Percentiles rank a stretch among this genome's conserved stretches.
phyloP scores from a whole-genome alignment of 1,140 invertebrate species.

The Penaeus chinensis region DNA sequence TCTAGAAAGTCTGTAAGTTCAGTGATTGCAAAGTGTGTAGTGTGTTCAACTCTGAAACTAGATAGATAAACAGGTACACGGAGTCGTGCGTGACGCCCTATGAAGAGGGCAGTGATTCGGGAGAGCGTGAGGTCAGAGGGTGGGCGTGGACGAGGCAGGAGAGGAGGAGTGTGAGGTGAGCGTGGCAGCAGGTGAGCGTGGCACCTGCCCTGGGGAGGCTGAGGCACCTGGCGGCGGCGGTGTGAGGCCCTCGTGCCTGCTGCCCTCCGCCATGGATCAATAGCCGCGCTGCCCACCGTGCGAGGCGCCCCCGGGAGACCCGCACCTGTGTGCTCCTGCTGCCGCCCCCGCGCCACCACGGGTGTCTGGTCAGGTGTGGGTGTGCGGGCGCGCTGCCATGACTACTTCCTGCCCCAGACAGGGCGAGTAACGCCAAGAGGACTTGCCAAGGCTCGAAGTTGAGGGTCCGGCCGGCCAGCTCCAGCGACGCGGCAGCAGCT shows the following conservation, averaged over 20 bases:
- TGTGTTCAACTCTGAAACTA: conserved; percentile 29
- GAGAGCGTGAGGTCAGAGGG: conserved; percentile 30
- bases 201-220: conserved; percentile 42
- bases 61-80: not conserved
- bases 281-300: conserved; percentile 62
- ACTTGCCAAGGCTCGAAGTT: too few species aligned
- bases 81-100: conserved; percentile 20
- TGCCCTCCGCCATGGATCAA: conserved; percentile 63
- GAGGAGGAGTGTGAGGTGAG: conserved; percentile 6
- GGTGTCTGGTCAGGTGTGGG: conserved; percentile 33
- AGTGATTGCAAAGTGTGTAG: conserved; percentile 23
- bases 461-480: too few species aligned
- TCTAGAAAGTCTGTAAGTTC: conserved; percentile 11
- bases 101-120: conserved; percentile 9
- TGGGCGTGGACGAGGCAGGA: conserved; percentile 1
- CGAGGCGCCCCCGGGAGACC: conserved; percentile 53
- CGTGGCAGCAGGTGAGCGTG: conserved; percentile 47
- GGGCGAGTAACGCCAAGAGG: conserved; percentile 29
- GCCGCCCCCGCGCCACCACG: conserved; percentile 11
- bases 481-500: conserved; percentile 10
- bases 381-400: conserved; percentile 50
- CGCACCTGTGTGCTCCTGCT: conserved; percentile 49
- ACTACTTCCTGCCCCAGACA: conserved; percentile 8
- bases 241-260: conserved; percentile 53
- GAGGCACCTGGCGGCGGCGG: conserved; percentile 31